These are phyloP conservation scores for Phrynosoma platyrhinos DNA, from an alignment of 2,113 vertebrate species.

Conservation along the genomic window DNA sequence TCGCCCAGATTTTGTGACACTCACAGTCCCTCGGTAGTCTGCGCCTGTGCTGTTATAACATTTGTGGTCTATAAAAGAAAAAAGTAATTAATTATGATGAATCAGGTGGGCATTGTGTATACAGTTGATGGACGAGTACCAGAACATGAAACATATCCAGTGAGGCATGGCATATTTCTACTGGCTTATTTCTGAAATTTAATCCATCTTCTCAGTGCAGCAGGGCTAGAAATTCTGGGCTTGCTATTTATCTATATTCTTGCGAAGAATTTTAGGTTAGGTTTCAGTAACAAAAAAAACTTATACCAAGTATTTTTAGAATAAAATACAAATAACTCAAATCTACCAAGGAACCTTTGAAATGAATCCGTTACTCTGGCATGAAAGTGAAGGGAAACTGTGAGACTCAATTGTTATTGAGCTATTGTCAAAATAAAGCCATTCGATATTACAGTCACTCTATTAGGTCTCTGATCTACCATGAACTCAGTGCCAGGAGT, in stretches of 20 bases:
- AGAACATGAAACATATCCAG: background rate
- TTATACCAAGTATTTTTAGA: constrained; percentile 56
- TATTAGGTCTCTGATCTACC: constrained; percentile 29
- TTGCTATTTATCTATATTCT: constrained; percentile 59
- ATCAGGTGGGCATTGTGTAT: fast-evolving
- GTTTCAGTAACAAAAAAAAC: constrained; percentile 48
- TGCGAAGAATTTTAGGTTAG: constrained; percentile 67
- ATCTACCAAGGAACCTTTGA: constrained; percentile 44
- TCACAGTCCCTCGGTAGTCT: constrained; percentile 94
- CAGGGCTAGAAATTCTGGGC: constrained; percentile 1
- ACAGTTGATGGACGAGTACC: fast-evolving
- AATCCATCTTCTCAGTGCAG: constrained; percentile 36
- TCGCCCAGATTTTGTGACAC: constrained; percentile 90
- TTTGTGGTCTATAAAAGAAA: constrained; percentile 86
- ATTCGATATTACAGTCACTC: constrained; percentile 22
- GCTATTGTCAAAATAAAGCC: constrained; percentile 18
- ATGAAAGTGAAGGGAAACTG: constrained; percentile 37
- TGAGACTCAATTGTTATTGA: constrained; percentile 31
- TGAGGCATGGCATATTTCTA: background rate
- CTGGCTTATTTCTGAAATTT: constrained; percentile 4
- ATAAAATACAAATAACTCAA: constrained; percentile 49
- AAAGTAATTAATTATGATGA: fast-evolving
- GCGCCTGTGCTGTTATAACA: constrained; percentile 93
- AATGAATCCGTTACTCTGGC: constrained; percentile 39
- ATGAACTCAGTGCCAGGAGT: background rate